Percentiles rank a stretch among this genome's conserved stretches.
Evolutionary conservation across 1,140 invertebrate species (phyloP).

Genomic region (Dinoponera quadriceps): DNA sequence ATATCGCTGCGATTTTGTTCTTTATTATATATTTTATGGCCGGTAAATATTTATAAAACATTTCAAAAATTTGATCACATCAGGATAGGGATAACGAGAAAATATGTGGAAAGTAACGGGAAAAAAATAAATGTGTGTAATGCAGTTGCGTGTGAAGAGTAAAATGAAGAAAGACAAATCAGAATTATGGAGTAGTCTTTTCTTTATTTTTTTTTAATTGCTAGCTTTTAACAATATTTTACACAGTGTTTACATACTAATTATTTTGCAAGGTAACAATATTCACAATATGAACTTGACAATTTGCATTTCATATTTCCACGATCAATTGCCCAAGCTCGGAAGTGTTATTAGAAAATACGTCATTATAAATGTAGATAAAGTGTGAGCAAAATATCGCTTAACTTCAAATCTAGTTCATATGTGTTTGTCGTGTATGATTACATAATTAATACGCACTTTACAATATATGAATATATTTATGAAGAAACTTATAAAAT

Average conservation of each 20-base stretch:
- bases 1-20: too few species aligned
- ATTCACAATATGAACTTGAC: background rate
- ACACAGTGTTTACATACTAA: too few species aligned
- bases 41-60: background rate
- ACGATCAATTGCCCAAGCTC: background rate
- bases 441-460: too few species aligned
- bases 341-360: background rate
- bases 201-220: too few species aligned
- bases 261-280: too few species aligned
- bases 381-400: background rate
- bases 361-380: constrained; percentile 4
- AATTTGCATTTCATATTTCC: background rate
- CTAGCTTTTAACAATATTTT: too few species aligned
- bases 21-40: background rate
- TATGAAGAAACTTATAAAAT: too few species aligned
- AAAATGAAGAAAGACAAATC: too few species aligned
- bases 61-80: background rate
- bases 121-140: background rate
- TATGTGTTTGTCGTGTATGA: background rate
- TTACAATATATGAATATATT: too few species aligned
- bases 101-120: too few species aligned
- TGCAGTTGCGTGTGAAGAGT: too few species aligned
- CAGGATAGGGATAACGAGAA: background rate
- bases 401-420: background rate
- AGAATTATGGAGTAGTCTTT: too few species aligned